Conservation (phyloP, 2,113 vertebrate species). For the Leptosomus discolor region DNA sequence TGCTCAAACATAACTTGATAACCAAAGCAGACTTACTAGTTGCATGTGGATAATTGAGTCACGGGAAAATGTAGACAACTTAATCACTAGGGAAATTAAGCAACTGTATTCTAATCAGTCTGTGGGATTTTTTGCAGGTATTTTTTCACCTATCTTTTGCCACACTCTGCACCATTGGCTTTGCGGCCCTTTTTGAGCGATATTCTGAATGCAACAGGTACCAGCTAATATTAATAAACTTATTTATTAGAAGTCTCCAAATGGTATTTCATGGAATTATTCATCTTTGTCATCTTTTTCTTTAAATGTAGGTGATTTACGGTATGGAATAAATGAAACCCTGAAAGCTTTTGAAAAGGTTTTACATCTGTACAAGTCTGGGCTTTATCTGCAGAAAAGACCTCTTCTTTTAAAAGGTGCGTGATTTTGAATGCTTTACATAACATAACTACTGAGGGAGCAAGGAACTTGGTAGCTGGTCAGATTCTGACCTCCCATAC, state of each 20-base stretch:
- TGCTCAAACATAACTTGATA: background rate
- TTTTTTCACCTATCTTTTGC: constrained; percentile 92
- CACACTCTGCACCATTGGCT: constrained; percentile 82
- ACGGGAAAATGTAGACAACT: background rate
- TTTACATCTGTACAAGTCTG: constrained; percentile 86
- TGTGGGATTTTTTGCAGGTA: constrained; percentile 77
- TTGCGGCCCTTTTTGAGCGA: constrained; percentile 81
- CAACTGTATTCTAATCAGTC: background rate
- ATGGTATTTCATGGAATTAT: background rate
- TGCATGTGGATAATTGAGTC: background rate
- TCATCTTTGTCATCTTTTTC: background rate
- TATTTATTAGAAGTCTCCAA: background rate
- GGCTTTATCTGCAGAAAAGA: constrained; percentile 81
- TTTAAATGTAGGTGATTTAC: constrained; percentile 80
- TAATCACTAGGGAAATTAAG: background rate
- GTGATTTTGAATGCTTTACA: background rate
- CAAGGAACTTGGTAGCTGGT: background rate
- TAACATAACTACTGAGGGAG: background rate
- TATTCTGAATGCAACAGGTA: constrained; percentile 91
- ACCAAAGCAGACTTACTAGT: background rate
- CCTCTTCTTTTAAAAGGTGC: constrained; percentile 79
- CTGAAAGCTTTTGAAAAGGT: constrained; percentile 84
- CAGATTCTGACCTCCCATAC: background rate
- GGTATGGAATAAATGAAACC: constrained; percentile 81
- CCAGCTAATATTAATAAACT: background rate